Base-by-base conservation (phyloP, 2,797 vertebrate species). In the Triplophysa yarkandensis region DNA sequence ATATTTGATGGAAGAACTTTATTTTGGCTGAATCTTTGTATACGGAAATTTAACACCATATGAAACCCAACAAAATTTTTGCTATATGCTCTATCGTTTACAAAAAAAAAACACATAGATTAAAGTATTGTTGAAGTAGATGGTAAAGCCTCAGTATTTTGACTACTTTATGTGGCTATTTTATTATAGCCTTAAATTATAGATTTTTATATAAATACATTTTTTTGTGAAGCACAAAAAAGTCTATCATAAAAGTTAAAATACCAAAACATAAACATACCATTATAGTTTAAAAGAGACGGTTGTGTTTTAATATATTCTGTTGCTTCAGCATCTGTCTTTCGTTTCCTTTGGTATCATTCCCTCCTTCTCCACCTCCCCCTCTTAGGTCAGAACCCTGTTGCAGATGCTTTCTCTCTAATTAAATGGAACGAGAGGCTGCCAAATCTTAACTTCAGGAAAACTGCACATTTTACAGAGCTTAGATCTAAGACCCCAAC, bases 321-420 rank as follows among this genome's bases (percentile, higher is more conserved):
- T 52, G 17, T 62, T 55, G 2, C 74, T 43, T 76, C 62, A 39
- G 43, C 30, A 69, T 39, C 61, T 74, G 54, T 81, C 52, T 36
- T 39, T 61, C n/a, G 6, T 44, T 52, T 60, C 30, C 70, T 84
- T 77, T 74, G 74, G 79, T 85, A 81, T 48, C 50, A 34, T 41
- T 36, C 27, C 11, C 36, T 77, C 68, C 50, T 34, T 7, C 64
- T 73, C 68, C 61, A 13, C 66, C 82, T 77, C 67, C 64, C 80
- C 80, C 77, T 60, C 77, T 80, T 76, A 79, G 68, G 85, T 82
- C 71, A 83, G 83, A 87, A 83, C 84, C 83, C 82, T 71, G 79
- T 84, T 86, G 83, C 82, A 77, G 83, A 87, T 85, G 85, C 87
- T 88, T 88, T 89, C 85, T 84, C 85, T 86, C 82, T 88, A 87